phyloP scores from a whole-genome alignment of 1,140 invertebrate genomes.

The Saccostrea echinata region DNA sequence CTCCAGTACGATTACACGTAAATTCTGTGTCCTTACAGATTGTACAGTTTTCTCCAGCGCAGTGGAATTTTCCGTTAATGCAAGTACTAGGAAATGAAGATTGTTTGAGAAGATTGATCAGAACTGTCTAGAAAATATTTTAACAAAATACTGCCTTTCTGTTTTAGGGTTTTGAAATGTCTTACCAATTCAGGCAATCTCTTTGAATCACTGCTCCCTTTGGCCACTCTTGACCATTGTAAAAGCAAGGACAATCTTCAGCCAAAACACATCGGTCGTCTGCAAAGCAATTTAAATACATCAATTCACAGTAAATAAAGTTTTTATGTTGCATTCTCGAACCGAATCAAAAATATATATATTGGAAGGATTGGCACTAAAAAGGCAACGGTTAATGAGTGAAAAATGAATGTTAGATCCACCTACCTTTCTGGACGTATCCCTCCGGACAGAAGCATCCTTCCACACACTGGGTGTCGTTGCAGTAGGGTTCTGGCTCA shows the following conservation, averaged over 20 bases:
- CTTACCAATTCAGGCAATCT: slow-evolving; percentile 54
- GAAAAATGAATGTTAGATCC: background rate
- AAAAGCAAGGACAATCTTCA: slow-evolving; percentile 42
- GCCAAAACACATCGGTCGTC: slow-evolving; percentile 48
- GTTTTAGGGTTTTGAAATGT: no score
- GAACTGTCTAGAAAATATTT: background rate
- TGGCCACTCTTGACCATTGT: slow-evolving; percentile 41
- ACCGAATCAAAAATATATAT: background rate
- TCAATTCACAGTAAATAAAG: background rate
- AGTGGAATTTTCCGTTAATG: slow-evolving; percentile 52
- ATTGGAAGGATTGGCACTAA: no score
- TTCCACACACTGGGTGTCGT: slow-evolving; percentile 88
- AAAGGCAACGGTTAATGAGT: no score
- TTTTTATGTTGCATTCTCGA: background rate
- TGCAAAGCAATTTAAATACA: slow-evolving; percentile 19
- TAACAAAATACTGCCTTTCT: no score
- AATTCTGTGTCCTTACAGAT: slow-evolving; percentile 78
- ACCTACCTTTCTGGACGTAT: slow-evolving; percentile 48
- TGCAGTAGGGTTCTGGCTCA: slow-evolving; percentile 82
- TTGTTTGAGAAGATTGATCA: background rate
- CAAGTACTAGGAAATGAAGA: slow-evolving; percentile 37
- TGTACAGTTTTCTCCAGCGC: slow-evolving; percentile 57
- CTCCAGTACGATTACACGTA: slow-evolving; percentile 74
- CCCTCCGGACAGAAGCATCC: slow-evolving; percentile 83
- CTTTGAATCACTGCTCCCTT: background rate